Base-by-base conservation (phyloP, 2,113 vertebrate genomes). In the Lepidothrix coronata region DNA sequence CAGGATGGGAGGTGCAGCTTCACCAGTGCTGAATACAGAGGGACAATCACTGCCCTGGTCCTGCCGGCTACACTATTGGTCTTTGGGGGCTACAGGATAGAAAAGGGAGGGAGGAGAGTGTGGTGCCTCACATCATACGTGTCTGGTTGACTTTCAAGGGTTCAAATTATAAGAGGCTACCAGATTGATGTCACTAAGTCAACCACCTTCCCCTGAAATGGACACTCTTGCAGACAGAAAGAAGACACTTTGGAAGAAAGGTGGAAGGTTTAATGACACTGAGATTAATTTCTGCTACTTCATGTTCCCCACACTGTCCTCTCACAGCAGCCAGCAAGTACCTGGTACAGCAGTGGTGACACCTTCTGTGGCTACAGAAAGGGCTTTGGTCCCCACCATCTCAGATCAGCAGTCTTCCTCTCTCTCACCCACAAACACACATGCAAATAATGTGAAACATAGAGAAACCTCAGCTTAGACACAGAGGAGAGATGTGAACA, bases 361-460 rank as follows among this genome's bases (percentile, higher is more conserved):
- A 57, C n/a, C 17, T 88, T 68, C 44, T 70, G 74, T 3, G 8
- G 62, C 66, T 78, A 37, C 35, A 39, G 62, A 46, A 62, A 39
- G 35, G 46, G 23, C 30, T 74, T 72, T 49, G 58, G 33, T 76
- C 28, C 46, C 25, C 24, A 59, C 11, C 25, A 25, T 3, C 39
- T 76, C n/a, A 48, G 22, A 65, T 7, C 58, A 83, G 46, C 51
- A 28, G 31, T 30, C 21, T 88, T 23, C 14, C 19, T 8, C 20
- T 12, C 9, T 46, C 13, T 58, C 52, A 39, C 14, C 66, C 80
- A 78, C 48, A 72, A 55, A 62, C n/a, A 62, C 44, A 58, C 19
- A 80, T 22, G 57, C 48, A 95, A 92, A 93, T 87, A 81, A 87
- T 12, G 61, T 22, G 72, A 89, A 88, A 80, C n/a, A 39, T 14